Conservation (phyloP, 1,140 invertebrate genomes). For the Eriocheir sinensis region DNA sequence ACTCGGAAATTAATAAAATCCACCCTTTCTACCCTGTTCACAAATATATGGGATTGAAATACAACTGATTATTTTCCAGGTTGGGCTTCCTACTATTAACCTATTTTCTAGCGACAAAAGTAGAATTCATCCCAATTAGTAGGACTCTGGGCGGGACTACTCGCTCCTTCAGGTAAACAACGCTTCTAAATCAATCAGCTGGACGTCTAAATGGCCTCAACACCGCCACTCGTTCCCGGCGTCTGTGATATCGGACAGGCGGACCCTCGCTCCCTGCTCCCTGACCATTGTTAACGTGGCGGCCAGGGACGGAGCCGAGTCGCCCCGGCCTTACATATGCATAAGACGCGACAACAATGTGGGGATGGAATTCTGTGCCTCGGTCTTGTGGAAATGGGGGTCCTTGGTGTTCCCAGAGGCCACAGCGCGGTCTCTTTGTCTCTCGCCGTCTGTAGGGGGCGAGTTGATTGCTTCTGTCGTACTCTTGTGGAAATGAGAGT, state of each 20-base stretch:
- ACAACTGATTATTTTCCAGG: too few relatives aligned
- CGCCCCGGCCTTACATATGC: not conserved
- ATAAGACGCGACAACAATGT: conserved; percentile 15
- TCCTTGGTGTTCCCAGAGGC: not conserved
- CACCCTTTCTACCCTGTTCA: too few relatives aligned
- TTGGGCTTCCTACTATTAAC: too few relatives aligned
- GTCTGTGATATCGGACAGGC: conserved; percentile 5
- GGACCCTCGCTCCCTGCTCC: not conserved
- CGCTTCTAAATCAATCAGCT: too few relatives aligned
- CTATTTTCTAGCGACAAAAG: too few relatives aligned
- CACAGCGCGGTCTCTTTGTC: not conserved
- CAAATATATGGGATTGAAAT: too few relatives aligned
- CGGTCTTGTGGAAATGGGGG: not conserved
- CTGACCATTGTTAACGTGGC: conserved; percentile 1
- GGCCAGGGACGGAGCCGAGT: conserved; percentile 6
- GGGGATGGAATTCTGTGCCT: conserved; percentile 10
- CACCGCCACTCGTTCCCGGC: not conserved
- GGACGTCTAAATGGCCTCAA: too few relatives aligned
- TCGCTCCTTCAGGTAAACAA: too few relatives aligned
- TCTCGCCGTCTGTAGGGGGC: not conserved
- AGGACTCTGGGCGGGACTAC: too few relatives aligned
- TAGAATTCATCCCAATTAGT: too few relatives aligned
- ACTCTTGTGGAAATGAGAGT: not conserved
- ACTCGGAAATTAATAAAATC: too few relatives aligned
- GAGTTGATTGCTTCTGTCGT: too few relatives aligned